Conservation (phyloP, 2,113 vertebrate genomes). For the Nerophis lumbriciformis region DNA sequence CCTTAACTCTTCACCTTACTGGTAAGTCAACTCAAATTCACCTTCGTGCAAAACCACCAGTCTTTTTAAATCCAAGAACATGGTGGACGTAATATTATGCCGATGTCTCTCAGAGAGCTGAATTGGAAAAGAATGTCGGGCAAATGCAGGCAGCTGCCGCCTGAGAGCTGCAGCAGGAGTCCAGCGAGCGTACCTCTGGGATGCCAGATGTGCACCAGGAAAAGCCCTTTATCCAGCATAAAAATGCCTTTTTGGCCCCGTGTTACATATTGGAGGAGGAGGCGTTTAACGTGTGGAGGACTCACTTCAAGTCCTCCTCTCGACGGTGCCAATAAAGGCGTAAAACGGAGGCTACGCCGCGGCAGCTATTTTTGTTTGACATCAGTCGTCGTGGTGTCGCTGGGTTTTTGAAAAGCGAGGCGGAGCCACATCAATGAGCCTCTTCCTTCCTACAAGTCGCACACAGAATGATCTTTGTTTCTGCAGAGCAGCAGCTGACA, state of each 20-base stretch:
- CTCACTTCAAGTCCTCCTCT: not conserved
- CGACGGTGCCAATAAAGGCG: not conserved
- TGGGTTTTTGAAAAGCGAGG: not conserved
- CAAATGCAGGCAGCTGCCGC: conserved; percentile 9
- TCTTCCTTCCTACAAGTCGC: conserved; percentile 36
- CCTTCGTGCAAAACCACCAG: not conserved
- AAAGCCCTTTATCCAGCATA: not conserved
- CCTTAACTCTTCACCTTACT: not conserved
- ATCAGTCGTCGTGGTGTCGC: not conserved
- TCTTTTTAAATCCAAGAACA: too few species aligned
- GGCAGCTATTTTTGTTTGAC: not conserved
- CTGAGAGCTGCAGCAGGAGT: conserved; percentile 9
- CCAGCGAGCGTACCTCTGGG: not conserved
- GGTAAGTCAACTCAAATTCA: not conserved
- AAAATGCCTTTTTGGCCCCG: too few species aligned
- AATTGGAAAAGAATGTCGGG: not conserved
- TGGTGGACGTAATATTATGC: too few species aligned
- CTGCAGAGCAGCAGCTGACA: conserved; percentile 28
- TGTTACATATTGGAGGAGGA: too few species aligned
- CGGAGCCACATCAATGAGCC: conserved; percentile 14
- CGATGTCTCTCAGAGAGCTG: too few species aligned
- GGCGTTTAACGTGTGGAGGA: too few species aligned
- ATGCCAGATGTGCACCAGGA: conserved; percentile 17
- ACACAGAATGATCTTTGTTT: conserved; percentile 26
- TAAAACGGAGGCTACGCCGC: too few species aligned